Base-by-base conservation (phyloP, 2,113 vertebrate species). In the Scytalopus superciliaris region DNA sequence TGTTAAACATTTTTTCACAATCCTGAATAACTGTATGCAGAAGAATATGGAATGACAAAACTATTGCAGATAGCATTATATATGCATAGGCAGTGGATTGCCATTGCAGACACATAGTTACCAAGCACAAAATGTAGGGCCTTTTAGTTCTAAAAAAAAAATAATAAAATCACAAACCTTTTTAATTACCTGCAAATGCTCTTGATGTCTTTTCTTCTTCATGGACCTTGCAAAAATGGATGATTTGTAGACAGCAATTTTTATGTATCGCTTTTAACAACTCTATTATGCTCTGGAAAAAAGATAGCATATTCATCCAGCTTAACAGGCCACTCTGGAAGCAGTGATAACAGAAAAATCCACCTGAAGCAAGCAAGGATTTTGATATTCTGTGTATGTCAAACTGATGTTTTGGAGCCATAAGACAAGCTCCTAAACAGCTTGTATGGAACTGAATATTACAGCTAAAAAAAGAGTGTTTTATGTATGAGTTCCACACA, bases 261-360 rank as follows among this genome's bases (percentile, higher is more conserved):
- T 73, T 85, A 57, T 83, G 14, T 33, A 84, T 79, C 1, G 3
- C 11, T 30, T 85, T 87, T 91, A 93, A 79, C 49, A 87, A 53
- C 39, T 80, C 23, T 35, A 42, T 42, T 91, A 93, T 53, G 33
- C 50, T 66, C 53, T 70, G 39, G 87, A 35, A 95, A 83, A 78
- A 87, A 67, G 53, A 53, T 30, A 76, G 13, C 27, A 44, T 59
- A 47, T 91, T 90, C 93, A 95, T 94, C 59, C 79, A 80, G 31
- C 35, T 95, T 85, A 95, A 90, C 87, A 88, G 82, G 70, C 67
- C 75, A 67, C 82, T 87, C 67, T 88, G 90, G 87, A 42, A 96
- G 7, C 39, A 66, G 59, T 44, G 87, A 90, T 85, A 94, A 66
- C 67, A 83, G 50, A 45, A 84, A 73, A 83, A 92, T 84, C 27